Conservation (phyloP, 1,140 invertebrate genomes). For the Brachystomella parvula region DNA sequence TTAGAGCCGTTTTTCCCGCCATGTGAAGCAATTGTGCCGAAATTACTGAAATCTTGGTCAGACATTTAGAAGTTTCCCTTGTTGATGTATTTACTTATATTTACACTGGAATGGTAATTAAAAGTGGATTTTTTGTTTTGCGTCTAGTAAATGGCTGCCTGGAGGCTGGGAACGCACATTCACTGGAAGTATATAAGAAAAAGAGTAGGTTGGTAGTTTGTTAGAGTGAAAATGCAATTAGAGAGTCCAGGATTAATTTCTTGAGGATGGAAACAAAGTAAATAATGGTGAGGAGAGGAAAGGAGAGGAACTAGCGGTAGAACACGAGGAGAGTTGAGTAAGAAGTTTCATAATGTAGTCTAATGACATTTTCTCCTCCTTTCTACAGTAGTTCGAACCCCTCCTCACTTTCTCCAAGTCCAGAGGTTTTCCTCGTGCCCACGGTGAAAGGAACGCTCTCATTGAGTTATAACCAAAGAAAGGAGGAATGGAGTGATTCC, state of each 20-base stretch:
- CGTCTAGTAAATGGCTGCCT: too few species aligned
- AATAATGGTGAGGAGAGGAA: slow-evolving; percentile 4
- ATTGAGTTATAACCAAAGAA: slow-evolving; percentile 8
- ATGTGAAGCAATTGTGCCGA: too few species aligned
- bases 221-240: slow-evolving; percentile 17
- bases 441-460: too few species aligned
- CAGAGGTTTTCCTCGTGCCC: not conserved
- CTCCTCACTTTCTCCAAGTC: not conserved
- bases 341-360: slow-evolving; percentile 27
- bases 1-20: too few species aligned
- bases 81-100: too few species aligned
- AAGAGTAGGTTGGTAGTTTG: not conserved
- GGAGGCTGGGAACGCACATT: too few species aligned
- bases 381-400: not conserved
- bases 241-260: slow-evolving; percentile 11
- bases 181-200: too few species aligned
- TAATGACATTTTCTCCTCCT: slow-evolving; percentile 21
- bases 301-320: slow-evolving; percentile 12
- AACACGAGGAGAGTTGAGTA: slow-evolving; percentile 6
- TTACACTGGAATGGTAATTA: too few species aligned
- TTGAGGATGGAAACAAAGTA: slow-evolving; percentile 1
- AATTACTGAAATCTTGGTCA: too few species aligned
- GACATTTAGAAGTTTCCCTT: too few species aligned
- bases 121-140: too few species aligned
- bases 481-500: slow-evolving; percentile 17